phyloP scores from a whole-genome alignment of 2,797 vertebrate genomes.

The Gambusia yucatana region DNA sequence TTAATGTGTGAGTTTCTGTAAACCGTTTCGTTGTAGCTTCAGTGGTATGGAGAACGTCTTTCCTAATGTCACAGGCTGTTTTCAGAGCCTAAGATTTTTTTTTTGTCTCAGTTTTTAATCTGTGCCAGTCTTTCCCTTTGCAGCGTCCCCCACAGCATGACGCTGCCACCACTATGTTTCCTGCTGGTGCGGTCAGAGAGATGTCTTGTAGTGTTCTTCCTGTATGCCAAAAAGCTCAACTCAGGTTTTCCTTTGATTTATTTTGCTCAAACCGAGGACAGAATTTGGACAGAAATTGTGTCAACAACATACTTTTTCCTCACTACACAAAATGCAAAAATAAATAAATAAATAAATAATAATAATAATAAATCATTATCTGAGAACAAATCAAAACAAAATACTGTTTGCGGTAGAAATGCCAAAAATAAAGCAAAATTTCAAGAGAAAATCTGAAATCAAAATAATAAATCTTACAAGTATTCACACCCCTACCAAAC shows the following conservation, averaged over 20 bases:
- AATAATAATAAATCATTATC: no score
- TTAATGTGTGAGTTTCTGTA: neutral
- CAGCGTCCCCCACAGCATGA: neutral
- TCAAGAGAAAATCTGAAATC: no score
- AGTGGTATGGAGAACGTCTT: neutral
- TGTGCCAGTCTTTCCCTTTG: neutral
- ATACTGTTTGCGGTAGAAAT: no score
- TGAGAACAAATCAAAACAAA: no score
- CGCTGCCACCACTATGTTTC: neutral
- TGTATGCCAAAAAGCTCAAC: neutral
- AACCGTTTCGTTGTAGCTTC: neutral
- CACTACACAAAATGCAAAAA: no score
- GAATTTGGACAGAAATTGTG: no score
- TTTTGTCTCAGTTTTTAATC: neutral
- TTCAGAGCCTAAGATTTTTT: neutral
- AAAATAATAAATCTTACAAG: no score
- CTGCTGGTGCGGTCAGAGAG: neutral
- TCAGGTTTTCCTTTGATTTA: no score
- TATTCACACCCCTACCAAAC: neutral
- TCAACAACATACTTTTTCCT: no score
- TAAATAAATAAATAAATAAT: no score
- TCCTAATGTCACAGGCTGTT: neutral
- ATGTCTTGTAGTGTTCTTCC: neutral
- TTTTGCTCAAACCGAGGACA: no score
- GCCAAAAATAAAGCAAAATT: no score